Conservation (phyloP, 2,797 vertebrate species). For the Hozukius guyotensis region DNA sequence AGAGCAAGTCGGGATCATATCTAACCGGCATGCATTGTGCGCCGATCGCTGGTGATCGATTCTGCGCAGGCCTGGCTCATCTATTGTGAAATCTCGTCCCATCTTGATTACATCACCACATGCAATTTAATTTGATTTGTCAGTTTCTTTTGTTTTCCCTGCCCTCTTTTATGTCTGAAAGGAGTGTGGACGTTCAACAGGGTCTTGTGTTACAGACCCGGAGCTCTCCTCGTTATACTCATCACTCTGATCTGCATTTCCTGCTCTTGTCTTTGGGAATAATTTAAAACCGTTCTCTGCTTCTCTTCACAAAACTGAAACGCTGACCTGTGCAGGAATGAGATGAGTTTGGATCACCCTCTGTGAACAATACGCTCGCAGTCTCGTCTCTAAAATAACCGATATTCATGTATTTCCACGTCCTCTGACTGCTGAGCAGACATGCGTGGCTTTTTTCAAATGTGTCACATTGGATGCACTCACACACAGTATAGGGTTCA, state of each 20-base stretch:
- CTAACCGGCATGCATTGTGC: too few relatives aligned
- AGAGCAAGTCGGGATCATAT: too few relatives aligned
- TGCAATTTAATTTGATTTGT: background rate
- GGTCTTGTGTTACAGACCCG: background rate
- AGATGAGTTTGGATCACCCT: conserved; percentile 16
- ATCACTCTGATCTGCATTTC: conserved; percentile 21
- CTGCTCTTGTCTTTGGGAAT: conserved; percentile 30
- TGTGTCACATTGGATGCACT: conserved; percentile 15
- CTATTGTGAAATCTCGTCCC: too few relatives aligned
- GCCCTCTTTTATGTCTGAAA: background rate
- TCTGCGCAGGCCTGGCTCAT: too few relatives aligned
- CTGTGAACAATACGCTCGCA: conserved; percentile 9
- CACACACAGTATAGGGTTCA: background rate
- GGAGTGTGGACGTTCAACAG: background rate
- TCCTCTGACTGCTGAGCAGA: background rate
- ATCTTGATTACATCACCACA: too few relatives aligned
- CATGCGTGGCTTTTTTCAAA: conserved; percentile 23
- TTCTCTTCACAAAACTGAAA: conserved; percentile 13
- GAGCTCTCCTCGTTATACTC: background rate
- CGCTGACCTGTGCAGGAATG: conserved; percentile 13
- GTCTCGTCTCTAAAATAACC: conserved; percentile 13
- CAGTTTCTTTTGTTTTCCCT: background rate
- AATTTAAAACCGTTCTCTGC: conserved; percentile 28
- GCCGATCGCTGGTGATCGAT: too few relatives aligned
- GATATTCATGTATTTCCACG: conserved; percentile 17